Conservation (phyloP, 2,113 vertebrate species). For the Mus pahari region DNA sequence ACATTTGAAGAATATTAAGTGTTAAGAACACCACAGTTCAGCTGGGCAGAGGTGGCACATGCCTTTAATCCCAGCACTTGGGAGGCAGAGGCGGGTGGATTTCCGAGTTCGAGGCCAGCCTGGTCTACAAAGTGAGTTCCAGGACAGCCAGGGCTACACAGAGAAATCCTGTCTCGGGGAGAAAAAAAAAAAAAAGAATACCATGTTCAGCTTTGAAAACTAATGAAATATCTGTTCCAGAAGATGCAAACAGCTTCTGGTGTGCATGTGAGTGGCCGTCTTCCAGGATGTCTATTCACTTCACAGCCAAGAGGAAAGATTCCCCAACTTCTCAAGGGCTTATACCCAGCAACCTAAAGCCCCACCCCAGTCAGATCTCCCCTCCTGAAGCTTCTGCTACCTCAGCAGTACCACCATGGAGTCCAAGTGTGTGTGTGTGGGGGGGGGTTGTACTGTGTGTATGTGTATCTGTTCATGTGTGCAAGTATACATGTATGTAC, state of each 20-base stretch:
- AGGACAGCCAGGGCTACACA: too few relatives aligned
- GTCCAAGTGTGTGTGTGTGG: neutral
- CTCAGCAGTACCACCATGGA: neutral
- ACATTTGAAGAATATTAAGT: neutral
- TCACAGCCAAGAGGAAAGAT: neutral
- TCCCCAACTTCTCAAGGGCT: neutral
- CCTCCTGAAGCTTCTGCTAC: neutral
- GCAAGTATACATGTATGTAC: neutral
- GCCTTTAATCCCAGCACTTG: too few relatives aligned
- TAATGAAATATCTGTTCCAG: conserved; percentile 28
- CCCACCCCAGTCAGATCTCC: neutral
- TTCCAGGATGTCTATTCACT: neutral
- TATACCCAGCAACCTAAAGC: neutral
- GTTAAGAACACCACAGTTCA: neutral
- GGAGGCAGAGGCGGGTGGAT: too few relatives aligned
- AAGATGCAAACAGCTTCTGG: neutral
- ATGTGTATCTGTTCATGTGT: neutral
- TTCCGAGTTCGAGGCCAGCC: too few relatives aligned
- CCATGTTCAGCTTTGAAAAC: neutral
- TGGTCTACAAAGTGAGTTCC: too few relatives aligned
- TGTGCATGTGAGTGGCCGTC: neutral
- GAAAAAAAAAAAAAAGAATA: neutral
- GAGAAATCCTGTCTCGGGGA: too few relatives aligned
- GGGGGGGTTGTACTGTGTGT: neutral
- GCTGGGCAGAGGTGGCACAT: too few relatives aligned